Base-by-base conservation (phyloP, 2,113 vertebrate genomes). In the Proterorhinus semilunaris region DNA sequence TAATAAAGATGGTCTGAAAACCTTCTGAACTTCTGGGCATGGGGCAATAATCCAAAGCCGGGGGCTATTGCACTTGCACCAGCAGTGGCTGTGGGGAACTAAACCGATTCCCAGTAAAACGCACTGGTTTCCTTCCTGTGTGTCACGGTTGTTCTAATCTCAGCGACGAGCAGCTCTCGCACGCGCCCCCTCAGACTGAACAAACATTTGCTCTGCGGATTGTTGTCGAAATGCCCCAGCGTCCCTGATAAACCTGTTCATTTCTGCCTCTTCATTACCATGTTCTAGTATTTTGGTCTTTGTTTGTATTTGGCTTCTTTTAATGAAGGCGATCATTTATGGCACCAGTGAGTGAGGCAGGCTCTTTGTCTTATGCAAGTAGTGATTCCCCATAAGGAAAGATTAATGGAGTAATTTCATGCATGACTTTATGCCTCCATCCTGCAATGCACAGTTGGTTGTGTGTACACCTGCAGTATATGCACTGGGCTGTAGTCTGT, bases 331-430 rank as follows among this genome's bases (percentile, higher is more conserved):
- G 75, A 71, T 86, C 78, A 90, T 92, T 90, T 87, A 90, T 82
- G 78, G 81, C 57, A 66, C 73, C 63, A 76, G 58, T 77, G 69
- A 80, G 80, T 77, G 69, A 80, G 80, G 79, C 72, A 74, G 75
- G 74, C 76, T 92, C 87, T 92, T 91, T 92, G 90, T 92, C 91
- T 91, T 85, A 82, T 78, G 84, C 88, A 93, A 88, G 91, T 90
- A 91, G 87, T 87, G 82, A 84, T 82, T 73, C 84, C 87, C 77
- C 86, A 88, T 72, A 91, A 92, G 92, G 90, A 90, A 91, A 93
- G 92, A 93, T 93, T 93, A 93, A 93, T 93, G 92, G 93, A 93
- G 90, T 93, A 89, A 93, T 93, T 93, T 93, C 92, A 93, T 93
- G 92, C 92, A 93, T 93, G 92, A 88, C 83, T 91, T 86, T 86